phyloP scores from a whole-genome alignment of 30 jellyfish, hydroid and myxozoan genomes.

The Calvadosia cruxmelitensis region DNA sequence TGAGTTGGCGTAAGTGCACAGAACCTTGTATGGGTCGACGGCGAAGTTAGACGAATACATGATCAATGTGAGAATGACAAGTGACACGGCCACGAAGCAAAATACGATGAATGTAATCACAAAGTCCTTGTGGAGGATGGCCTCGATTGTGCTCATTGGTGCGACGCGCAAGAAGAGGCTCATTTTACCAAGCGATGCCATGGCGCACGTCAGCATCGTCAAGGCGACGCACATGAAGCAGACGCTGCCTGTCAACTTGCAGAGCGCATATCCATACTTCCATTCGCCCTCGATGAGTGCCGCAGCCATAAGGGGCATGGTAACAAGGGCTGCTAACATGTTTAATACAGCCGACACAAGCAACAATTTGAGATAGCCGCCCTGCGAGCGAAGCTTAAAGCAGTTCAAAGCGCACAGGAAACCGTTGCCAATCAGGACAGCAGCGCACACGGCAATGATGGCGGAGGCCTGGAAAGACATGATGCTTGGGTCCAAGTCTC shows the following conservation, averaged over 20 bases:
- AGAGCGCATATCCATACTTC: slow-evolving; percentile 76
- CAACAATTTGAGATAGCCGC: slow-evolving; percentile 37
- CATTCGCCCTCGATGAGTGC: slow-evolving; percentile 82
- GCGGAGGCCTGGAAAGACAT: slow-evolving; percentile 98
- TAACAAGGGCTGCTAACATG: slow-evolving; percentile 64
- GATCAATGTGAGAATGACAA: slow-evolving; percentile 31
- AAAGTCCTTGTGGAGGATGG: slow-evolving; percentile 46
- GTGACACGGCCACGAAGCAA: slow-evolving; percentile 46
- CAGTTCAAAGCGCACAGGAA: slow-evolving; percentile 84
- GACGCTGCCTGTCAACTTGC: slow-evolving; percentile 75
- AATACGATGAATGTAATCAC: slow-evolving; percentile 46
- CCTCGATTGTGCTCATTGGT: slow-evolving; percentile 19
- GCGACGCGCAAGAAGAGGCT: slow-evolving; percentile 15
- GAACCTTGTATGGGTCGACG: slow-evolving; percentile 54
- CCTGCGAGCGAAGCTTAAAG: slow-evolving; percentile 33
- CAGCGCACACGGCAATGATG: slow-evolving; percentile 95
- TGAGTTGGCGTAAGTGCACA: slow-evolving; percentile 76
- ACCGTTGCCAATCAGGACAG: slow-evolving; percentile 87
- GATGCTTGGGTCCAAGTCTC: slow-evolving; percentile 72
- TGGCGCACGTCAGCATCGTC: slow-evolving; percentile 57
- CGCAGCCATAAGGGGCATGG: slow-evolving; percentile 99
- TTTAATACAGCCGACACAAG: slow-evolving; percentile 65
- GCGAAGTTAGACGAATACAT: slow-evolving; percentile 25
- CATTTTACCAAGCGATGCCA: slow-evolving; percentile 66
- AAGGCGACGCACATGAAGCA: slow-evolving; percentile 70